These are phyloP conservation scores for Ranitomeya variabilis DNA, from an alignment of 2,113 vertebrate genomes.

Conservation along the genomic window DNA sequence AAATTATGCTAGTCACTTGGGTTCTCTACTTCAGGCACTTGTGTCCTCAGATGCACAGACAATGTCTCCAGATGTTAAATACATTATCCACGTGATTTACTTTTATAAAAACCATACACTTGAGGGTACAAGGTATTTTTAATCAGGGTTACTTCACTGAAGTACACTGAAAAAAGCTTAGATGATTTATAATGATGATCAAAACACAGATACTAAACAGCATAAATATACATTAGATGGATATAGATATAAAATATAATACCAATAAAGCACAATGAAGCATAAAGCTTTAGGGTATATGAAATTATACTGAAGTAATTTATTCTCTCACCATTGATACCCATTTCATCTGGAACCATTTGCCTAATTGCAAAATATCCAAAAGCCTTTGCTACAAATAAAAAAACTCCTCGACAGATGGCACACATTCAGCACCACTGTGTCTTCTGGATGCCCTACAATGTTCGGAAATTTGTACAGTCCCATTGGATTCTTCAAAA, in stretches of 20 bases:
- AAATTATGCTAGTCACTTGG: too few species aligned
- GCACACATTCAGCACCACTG: constrained; percentile 26
- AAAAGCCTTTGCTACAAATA: constrained; percentile 25
- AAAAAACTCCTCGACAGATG: constrained; percentile 17
- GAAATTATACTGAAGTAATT: background rate
- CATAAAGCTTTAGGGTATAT: background rate
- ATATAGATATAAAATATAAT: too few species aligned
- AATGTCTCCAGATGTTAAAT: too few species aligned
- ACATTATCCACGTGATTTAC: too few species aligned
- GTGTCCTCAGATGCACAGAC: too few species aligned
- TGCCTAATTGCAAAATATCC: constrained; percentile 23
- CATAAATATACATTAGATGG: background rate
- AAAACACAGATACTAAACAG: background rate
- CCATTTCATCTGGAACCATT: constrained; percentile 8
- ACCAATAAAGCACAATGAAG: too few species aligned
- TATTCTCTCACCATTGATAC: constrained; percentile 9
- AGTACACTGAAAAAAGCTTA: background rate
- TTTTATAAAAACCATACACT: too few species aligned
- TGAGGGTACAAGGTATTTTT: background rate
- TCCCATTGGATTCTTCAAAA: constrained; percentile 35
- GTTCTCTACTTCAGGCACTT: too few species aligned
- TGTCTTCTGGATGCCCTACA: constrained; percentile 36
- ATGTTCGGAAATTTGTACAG: constrained; percentile 16
- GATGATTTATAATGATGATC: background rate
- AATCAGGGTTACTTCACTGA: background rate